A percentile compares a stretch with the other conserved stretches of the same genome.
These are phyloP conservation scores for Micrastur ruficollis DNA, from an alignment of 2,797 vertebrate genomes.

Conservation along the genomic window DNA sequence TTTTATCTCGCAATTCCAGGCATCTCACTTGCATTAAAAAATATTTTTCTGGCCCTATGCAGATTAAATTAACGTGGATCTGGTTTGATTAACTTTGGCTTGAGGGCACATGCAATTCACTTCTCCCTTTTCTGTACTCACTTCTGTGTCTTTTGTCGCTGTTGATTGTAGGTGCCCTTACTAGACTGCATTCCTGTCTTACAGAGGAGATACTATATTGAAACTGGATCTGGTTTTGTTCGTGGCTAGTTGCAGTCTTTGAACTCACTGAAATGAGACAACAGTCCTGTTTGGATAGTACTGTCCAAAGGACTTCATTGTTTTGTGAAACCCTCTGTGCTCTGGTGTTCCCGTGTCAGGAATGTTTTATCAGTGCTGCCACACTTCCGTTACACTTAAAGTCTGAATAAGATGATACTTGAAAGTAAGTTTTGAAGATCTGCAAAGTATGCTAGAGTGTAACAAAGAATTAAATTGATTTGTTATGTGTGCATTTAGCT, in stretches of 20 bases:
- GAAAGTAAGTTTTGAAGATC: constrained; percentile 53
- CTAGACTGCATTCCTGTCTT: not conserved
- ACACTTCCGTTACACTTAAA: not conserved
- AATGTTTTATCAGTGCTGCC: not conserved
- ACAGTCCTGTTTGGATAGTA: not conserved
- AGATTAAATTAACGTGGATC: not conserved
- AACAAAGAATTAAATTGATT: constrained; percentile 72
- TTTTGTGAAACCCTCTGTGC: not conserved
- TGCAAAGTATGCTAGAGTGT: constrained; percentile 55
- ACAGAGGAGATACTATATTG: not conserved
- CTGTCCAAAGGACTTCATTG: not conserved
- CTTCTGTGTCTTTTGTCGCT: not conserved
- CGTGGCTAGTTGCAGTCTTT: accelerated
- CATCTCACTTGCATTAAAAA: not conserved
- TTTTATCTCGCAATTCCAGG: not conserved
- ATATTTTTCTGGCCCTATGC: not conserved
- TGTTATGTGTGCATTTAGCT: constrained; percentile 76
- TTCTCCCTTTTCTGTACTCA: not conserved
- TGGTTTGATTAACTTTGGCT: not conserved
- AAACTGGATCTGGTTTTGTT: not conserved
- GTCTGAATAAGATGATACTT: constrained; percentile 8
- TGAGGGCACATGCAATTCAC: not conserved
- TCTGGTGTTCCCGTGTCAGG: not conserved
- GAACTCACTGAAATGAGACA: not conserved
- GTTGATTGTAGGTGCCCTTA: not conserved